Evolutionary conservation across 1,140 invertebrate genomes (phyloP), one percentile per base, ranked within the genome.

Genomic region (Temnothorax curvispinosus): DNA sequence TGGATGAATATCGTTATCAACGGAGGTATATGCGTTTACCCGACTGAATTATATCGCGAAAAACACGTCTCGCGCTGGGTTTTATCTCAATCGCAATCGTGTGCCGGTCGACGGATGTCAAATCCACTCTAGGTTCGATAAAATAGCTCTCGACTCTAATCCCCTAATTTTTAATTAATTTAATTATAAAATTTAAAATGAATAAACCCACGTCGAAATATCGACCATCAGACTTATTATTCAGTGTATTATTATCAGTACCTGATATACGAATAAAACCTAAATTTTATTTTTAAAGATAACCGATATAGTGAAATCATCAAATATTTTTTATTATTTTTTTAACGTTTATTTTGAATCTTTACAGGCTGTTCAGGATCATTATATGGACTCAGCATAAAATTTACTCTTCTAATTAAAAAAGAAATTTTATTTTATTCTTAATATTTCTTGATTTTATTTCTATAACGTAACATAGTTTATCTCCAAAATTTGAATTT

Each of bases 1-100:
- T 71, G 52, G 50, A 32, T 72, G 52, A 32, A 81, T 72, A 72
- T 38, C 38, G 50, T 71, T 71, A 71, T 81, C 47, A 56, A 15
- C 38, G 47, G 54, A 11, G n/a, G 3, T 32, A 52, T n/a, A 18
- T 3, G 38, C 38, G 3, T 35, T 9, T 41, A 54, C 3, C 8
- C 9, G 35, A 56, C 15, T 52, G 27, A 54, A 11, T 54, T 71
- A 67, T 67, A 32, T 56, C 11, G 38, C 9, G 38, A 71, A 71
- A 81, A 71, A 71, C 15, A 38, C 21, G 78, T 58, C 18, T 58
- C 35, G 27, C 56, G 27, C 27, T 32, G 41, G 6, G 58, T 32
- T 81, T 71, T 71, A 84, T 84, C 15, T 4, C 38, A 62, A 54
- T 21, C 13, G n/a, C 44, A 9, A n/a, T 54, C 32, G 3, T 3